These are phyloP conservation scores for Ophion obscuratus DNA, from an alignment of 2,888 invertebrate genomes.

Conservation along the genomic window DNA sequence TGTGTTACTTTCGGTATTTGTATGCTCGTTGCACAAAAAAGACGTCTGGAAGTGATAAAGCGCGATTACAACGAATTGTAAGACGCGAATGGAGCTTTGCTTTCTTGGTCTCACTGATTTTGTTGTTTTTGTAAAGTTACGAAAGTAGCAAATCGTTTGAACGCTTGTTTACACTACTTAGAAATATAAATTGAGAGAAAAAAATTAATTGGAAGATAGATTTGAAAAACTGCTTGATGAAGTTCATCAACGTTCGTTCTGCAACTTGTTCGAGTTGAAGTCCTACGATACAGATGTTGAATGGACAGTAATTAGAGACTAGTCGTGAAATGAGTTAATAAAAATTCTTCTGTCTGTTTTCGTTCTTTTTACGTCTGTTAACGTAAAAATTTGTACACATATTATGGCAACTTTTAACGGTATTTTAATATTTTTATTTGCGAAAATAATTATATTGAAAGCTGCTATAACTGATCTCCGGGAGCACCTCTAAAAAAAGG, in stretches of 20 bases:
- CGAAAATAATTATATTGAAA: no score
- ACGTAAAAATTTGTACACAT: no score
- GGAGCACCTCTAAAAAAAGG: no score
- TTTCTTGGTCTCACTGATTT: background rate
- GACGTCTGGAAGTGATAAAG: slow-evolving; percentile 34
- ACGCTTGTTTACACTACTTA: background rate
- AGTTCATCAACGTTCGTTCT: background rate
- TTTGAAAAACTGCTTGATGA: background rate
- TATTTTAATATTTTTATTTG: no score
- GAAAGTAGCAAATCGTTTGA: background rate
- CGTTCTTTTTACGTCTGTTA: no score
- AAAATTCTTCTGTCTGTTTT: no score
- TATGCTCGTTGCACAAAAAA: slow-evolving; percentile 59
- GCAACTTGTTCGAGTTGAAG: slow-evolving; percentile 24
- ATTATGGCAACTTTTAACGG: no score
- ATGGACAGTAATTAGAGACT: slow-evolving; percentile 55
- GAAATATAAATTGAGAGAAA: background rate
- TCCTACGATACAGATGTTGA: slow-evolving; percentile 29
- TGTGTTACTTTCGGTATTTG: slow-evolving; percentile 29
- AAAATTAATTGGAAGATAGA: background rate
- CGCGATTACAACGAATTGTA: slow-evolving; percentile 43
- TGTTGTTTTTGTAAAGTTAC: background rate
- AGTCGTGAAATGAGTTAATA: slow-evolving; percentile 26
- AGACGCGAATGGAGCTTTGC: slow-evolving; percentile 32
- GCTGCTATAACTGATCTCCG: no score